phyloP scores from a whole-genome alignment of 2,113 vertebrate genomes.

The Cephalophus harveyi region DNA sequence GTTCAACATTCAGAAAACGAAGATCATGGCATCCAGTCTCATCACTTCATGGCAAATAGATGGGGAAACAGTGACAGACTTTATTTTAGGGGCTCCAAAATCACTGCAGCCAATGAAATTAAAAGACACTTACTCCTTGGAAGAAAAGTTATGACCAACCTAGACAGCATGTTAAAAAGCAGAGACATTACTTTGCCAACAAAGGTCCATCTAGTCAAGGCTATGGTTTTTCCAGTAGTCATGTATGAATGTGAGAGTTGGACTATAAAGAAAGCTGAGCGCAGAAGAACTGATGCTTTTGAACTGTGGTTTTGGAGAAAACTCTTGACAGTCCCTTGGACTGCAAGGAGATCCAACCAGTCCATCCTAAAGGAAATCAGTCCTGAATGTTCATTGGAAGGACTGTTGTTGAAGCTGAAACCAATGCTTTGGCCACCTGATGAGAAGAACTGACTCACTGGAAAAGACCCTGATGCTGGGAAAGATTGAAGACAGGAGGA shows the following conservation, averaged over 20 bases:
- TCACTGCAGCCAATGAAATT: background rate
- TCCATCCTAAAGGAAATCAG: background rate
- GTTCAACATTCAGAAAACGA: too few relatives aligned
- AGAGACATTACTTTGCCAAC: background rate
- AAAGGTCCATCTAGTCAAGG: background rate
- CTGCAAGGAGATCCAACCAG: background rate
- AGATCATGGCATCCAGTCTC: too few relatives aligned
- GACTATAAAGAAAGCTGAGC: background rate
- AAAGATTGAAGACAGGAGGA: background rate
- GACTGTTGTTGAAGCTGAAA: background rate
- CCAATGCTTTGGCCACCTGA: background rate
- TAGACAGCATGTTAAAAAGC: background rate
- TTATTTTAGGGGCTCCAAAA: background rate
- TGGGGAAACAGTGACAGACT: too few relatives aligned
- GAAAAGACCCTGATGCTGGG: background rate
- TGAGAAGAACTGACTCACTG: background rate
- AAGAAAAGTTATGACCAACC: background rate
- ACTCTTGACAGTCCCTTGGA: background rate
- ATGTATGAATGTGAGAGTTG: background rate
- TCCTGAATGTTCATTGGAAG: background rate
- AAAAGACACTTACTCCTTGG: background rate
- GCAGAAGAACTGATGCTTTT: background rate
- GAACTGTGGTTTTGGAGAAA: background rate
- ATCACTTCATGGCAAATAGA: too few relatives aligned
- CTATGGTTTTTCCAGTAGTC: background rate